Conservation (phyloP, 2,113 vertebrate genomes). For the Vanacampus margaritifer region DNA sequence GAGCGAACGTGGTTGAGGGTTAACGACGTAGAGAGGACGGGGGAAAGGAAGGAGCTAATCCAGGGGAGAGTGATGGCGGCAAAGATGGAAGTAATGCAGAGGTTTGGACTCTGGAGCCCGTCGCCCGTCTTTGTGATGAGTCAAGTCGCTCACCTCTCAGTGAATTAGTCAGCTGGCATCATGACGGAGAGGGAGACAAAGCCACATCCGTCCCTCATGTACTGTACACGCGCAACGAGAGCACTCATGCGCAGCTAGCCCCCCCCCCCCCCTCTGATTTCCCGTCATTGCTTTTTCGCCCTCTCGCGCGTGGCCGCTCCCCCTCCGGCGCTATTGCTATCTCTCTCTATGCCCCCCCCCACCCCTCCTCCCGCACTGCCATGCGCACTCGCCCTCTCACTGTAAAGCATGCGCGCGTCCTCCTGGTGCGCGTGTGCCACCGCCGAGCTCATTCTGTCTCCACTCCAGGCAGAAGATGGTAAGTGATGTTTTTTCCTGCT, state of each 20-base stretch:
- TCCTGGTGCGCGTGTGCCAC: slow-evolving; percentile 49
- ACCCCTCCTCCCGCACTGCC: slow-evolving; percentile 23
- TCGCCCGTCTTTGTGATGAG: neutral
- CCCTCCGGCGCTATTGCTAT: slow-evolving; percentile 11
- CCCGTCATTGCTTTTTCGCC: slow-evolving; percentile 27
- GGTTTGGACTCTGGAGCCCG: neutral
- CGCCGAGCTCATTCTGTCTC: slow-evolving; percentile 62
- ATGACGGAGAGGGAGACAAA: neutral
- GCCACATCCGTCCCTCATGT: slow-evolving; percentile 23
- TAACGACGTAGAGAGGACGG: slow-evolving; percentile 44
- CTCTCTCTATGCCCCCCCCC: slow-evolving; percentile 3
- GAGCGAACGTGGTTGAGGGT: slow-evolving; percentile 36
- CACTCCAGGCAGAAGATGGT: slow-evolving; percentile 71
- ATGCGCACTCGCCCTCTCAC: slow-evolving; percentile 31
- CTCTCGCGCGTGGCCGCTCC: slow-evolving; percentile 38
- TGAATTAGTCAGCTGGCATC: neutral
- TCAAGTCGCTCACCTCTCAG: slow-evolving; percentile 22
- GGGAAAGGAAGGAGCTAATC: slow-evolving; percentile 28
- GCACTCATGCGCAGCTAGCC: slow-evolving; percentile 38
- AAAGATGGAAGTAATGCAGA: slow-evolving; percentile 13
- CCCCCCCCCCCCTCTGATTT: slow-evolving; percentile 35
- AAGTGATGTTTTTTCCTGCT: slow-evolving; percentile 62
- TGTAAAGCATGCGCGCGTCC: slow-evolving; percentile 40
- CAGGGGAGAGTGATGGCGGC: slow-evolving; percentile 21
- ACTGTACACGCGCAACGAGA: slow-evolving; percentile 16